A percentile compares a stretch with the other conserved stretches of the same genome.
Evolutionary conservation across 2,888 invertebrate genomes (phyloP).

Genomic region (Scrobipalpa atriplicella): DNA sequence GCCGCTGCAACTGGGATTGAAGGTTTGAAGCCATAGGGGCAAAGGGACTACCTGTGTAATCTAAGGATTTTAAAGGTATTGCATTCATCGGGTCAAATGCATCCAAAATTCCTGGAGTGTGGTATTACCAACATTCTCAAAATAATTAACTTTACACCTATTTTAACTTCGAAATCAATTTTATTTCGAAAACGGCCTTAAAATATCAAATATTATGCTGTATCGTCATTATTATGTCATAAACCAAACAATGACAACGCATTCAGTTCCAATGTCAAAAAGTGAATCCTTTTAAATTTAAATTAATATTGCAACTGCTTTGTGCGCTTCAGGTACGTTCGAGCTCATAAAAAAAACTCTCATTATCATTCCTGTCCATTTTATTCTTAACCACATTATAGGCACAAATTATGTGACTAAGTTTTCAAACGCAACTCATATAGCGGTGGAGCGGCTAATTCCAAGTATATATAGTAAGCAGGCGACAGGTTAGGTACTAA

Average conservation of each 20-base stretch:
- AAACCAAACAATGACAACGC: not conserved
- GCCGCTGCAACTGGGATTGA: constrained; percentile 21
- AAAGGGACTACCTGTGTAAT: constrained; percentile 21
- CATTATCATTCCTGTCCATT: too few relatives aligned
- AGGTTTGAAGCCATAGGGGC: constrained; percentile 20
- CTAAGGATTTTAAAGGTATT: constrained; percentile 20
- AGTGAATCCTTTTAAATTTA: too few relatives aligned
- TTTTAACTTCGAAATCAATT: not conserved
- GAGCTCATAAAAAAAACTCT: too few relatives aligned
- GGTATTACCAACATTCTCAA: not conserved
- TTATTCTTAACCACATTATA: too few relatives aligned
- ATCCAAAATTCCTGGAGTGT: not conserved
- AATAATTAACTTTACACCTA: not conserved
- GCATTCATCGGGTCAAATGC: constrained; percentile 15
- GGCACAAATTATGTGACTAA: too few relatives aligned
- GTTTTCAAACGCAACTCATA: too few relatives aligned
- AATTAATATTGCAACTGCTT: too few relatives aligned
- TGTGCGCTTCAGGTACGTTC: too few relatives aligned
- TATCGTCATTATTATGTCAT: not conserved
- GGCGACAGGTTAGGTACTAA: too few relatives aligned
- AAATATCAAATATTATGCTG: not conserved
- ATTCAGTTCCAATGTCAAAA: not conserved
- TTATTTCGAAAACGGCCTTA: not conserved
- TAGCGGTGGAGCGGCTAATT: too few relatives aligned
- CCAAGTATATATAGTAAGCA: too few relatives aligned